A percentile compares a stretch with the other conserved stretches of the same genome.
Evolutionary conservation across 2,888 invertebrate species (phyloP).

Genomic region (Teleogryllus oceanicus): DNA sequence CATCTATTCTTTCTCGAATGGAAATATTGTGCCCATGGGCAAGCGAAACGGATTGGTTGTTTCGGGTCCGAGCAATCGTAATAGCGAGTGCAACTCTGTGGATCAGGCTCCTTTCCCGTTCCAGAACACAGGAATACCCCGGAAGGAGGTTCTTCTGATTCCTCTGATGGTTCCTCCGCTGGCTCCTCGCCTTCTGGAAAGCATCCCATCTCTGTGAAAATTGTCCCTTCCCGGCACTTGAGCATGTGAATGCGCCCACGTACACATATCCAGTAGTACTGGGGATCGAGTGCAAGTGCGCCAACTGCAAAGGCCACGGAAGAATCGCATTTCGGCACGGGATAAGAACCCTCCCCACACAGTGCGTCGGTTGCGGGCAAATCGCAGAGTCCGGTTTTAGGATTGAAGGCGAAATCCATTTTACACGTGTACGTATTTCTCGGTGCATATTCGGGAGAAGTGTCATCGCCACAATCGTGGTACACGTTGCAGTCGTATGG

Average conservation of each 20-base stretch:
- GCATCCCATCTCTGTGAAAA: neutral
- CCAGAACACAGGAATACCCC: neutral
- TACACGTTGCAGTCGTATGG: neutral
- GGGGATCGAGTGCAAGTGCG: neutral
- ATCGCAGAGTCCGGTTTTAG: neutral
- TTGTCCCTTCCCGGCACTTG: neutral
- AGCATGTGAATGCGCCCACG: neutral
- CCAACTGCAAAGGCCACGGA: neutral
- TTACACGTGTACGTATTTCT: neutral
- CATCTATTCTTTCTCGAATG: neutral
- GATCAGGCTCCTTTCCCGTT: neutral
- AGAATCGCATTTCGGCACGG: neutral
- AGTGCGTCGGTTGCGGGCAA: neutral
- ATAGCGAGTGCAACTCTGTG: neutral
- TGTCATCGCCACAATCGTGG: neutral
- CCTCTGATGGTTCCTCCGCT: neutral
- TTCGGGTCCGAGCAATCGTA: neutral
- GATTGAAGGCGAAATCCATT: neutral
- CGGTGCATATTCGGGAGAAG: neutral
- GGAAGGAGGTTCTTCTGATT: neutral
- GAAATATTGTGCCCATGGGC: neutral
- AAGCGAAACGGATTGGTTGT: neutral
- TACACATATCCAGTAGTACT: neutral
- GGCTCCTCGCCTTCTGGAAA: neutral
- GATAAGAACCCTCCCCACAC: neutral